Conservation (phyloP, 2,797 vertebrate species). For the Bovichtus variegatus region DNA sequence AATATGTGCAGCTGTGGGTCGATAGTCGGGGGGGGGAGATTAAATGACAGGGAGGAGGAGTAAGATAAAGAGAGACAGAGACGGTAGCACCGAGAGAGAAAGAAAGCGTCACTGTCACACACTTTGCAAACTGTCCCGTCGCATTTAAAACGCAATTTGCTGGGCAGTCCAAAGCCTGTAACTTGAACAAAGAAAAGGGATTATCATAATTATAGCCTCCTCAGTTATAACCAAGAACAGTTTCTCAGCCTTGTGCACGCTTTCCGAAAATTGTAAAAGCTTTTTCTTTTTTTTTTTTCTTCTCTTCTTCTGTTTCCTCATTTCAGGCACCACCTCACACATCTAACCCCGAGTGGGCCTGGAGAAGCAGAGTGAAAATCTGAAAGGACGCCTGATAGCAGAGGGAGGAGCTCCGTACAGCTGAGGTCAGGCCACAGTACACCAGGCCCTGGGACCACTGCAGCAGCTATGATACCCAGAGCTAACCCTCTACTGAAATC, state of each 20-base stretch:
- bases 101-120: slow-evolving; percentile 39
- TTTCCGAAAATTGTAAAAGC: slow-evolving; percentile 25
- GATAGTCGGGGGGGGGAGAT: slow-evolving; percentile 56
- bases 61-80: slow-evolving; percentile 49
- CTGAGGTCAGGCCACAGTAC: slow-evolving; percentile 56
- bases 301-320: slow-evolving; percentile 29
- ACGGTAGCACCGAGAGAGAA: slow-evolving; percentile 32
- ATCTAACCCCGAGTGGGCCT: slow-evolving; percentile 69
- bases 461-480: slow-evolving; percentile 64
- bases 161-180: slow-evolving; percentile 45
- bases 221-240: slow-evolving; percentile 49
- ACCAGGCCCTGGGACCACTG: slow-evolving; percentile 42
- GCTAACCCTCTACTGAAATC: slow-evolving; percentile 70
- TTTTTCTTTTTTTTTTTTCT: slow-evolving; percentile 6
- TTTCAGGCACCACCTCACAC: slow-evolving; percentile 82
- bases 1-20: slow-evolving; percentile 68
- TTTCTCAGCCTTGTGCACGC: slow-evolving; percentile 30
- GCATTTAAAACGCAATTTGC: slow-evolving; percentile 66
- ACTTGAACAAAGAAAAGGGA: slow-evolving; percentile 60
- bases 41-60: slow-evolving; percentile 51
- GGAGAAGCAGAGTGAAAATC: slow-evolving; percentile 48
- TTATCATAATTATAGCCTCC: slow-evolving; percentile 65
- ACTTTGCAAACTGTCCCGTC: slow-evolving; percentile 42
- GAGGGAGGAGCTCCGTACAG: slow-evolving; percentile 48
- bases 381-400: slow-evolving; percentile 46